These are phyloP conservation scores for Entomyzon cyanotis DNA, from an alignment of 2,113 vertebrate genomes.

Conservation along the genomic window DNA sequence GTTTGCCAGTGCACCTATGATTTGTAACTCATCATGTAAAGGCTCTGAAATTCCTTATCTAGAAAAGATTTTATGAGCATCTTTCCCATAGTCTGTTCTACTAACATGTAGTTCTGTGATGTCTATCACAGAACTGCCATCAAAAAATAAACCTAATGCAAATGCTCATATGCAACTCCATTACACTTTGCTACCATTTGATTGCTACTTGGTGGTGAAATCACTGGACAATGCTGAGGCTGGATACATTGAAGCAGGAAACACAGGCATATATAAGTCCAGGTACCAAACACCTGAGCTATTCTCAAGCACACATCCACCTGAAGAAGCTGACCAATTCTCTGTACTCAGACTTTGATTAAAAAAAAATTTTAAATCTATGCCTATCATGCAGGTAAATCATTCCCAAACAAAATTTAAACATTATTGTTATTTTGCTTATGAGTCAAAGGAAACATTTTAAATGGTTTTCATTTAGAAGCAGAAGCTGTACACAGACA, in stretches of 20 bases:
- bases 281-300: background rate
- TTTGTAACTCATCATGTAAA: background rate
- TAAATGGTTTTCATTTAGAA: background rate
- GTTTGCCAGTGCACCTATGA: background rate
- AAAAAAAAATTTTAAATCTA: background rate
- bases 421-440: background rate
- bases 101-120: too few species aligned
- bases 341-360: background rate
- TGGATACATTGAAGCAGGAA: background rate
- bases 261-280: fast-evolving
- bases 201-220: background rate
- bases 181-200: background rate
- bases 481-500: background rate
- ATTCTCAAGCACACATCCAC: background rate
- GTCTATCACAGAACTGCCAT: background rate
- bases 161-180: background rate
- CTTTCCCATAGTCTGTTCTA: background rate
- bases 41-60: background rate
- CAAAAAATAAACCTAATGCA: background rate
- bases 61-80: background rate
- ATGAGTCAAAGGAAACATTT: background rate
- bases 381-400: background rate
- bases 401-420: background rate
- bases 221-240: background rate
- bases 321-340: background rate